Evolutionary conservation across 2,113 vertebrate genomes (phyloP).

Genomic region (Nothoprocta pentlandii): DNA sequence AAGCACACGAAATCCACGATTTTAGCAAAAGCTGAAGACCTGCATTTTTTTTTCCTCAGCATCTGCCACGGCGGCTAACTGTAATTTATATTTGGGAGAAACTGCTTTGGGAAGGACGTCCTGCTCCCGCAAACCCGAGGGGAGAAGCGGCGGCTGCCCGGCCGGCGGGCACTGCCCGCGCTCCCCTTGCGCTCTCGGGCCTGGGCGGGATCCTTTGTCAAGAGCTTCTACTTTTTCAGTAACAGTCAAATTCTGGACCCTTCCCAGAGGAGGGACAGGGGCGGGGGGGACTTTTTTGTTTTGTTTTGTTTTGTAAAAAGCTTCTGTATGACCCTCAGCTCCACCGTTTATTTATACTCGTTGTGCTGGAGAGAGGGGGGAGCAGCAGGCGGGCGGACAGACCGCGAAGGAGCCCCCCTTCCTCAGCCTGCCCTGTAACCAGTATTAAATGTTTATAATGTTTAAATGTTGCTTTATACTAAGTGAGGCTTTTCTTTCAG

Average conservation of each 20-base stretch:
- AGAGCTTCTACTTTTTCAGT: slow-evolving; percentile 57
- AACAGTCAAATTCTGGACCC: slow-evolving; percentile 34
- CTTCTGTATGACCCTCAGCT: slow-evolving; percentile 55
- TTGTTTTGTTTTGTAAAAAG: slow-evolving; percentile 23
- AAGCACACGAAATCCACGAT: not conserved
- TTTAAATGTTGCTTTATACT: slow-evolving; percentile 70
- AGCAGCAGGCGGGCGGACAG: not conserved
- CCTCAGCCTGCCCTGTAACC: slow-evolving; percentile 61
- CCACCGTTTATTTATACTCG: slow-evolving; percentile 41
- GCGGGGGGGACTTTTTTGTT: not conserved
- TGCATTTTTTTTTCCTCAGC: not conserved
- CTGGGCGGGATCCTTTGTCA: slow-evolving; percentile 34
- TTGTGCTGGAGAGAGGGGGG: slow-evolving; percentile 3
- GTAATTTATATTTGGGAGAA: not conserved
- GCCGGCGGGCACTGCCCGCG: not conserved
- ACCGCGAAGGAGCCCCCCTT: not conserved
- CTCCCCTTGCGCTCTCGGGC: not conserved
- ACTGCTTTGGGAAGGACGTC: not conserved
- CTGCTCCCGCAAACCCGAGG: not conserved
- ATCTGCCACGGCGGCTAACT: slow-evolving; percentile 36
- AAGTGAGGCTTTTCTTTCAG: slow-evolving; percentile 67
- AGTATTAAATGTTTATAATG: slow-evolving; percentile 68
- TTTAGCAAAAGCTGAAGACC: slow-evolving; percentile 2
- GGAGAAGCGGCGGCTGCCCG: slow-evolving; percentile 1
- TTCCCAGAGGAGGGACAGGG: slow-evolving; percentile 7